Conservation (phyloP, 2,888 invertebrate genomes). For the Diaprepes abbreviatus region DNA sequence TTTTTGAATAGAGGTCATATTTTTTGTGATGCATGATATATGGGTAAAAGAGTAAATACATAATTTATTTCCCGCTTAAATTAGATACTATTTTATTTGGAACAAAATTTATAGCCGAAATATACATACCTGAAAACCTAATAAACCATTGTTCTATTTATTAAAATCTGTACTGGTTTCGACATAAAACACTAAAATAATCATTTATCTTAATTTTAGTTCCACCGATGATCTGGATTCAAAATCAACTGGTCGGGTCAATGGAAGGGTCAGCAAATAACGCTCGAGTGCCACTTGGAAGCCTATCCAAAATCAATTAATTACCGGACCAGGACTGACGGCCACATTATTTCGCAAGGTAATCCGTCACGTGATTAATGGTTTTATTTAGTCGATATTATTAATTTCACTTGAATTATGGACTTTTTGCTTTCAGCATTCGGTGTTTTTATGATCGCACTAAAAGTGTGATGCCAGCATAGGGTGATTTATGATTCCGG, state of each 20-base stretch:
- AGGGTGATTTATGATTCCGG: constrained; percentile 17
- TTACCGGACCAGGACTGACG: constrained; percentile 80
- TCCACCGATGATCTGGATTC: constrained; percentile 80
- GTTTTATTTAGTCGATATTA: constrained; percentile 42
- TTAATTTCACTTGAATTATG: constrained; percentile 44
- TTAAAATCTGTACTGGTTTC: background rate
- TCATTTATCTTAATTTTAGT: constrained; percentile 68
- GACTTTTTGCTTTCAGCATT: constrained; percentile 39
- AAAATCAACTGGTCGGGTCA: constrained; percentile 79
- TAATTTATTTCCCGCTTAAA: too few relatives aligned
- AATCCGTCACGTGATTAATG: constrained; percentile 50
- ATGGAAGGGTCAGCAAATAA: constrained; percentile 75
- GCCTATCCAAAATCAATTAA: constrained; percentile 81
- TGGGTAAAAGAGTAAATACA: too few relatives aligned
- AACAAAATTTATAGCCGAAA: too few relatives aligned
- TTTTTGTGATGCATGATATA: too few relatives aligned
- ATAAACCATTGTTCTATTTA: too few relatives aligned
- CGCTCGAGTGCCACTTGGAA: constrained; percentile 80
- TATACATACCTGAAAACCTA: too few relatives aligned
- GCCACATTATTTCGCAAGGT: constrained; percentile 70
- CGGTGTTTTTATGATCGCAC: constrained; percentile 34
- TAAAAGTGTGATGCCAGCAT: constrained; percentile 30
- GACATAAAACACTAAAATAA: background rate
- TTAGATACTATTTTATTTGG: too few relatives aligned
- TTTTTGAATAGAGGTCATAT: too few relatives aligned